phyloP scores from a whole-genome alignment of 2,888 invertebrate species.

The Ryuthela nishihirai region DNA sequence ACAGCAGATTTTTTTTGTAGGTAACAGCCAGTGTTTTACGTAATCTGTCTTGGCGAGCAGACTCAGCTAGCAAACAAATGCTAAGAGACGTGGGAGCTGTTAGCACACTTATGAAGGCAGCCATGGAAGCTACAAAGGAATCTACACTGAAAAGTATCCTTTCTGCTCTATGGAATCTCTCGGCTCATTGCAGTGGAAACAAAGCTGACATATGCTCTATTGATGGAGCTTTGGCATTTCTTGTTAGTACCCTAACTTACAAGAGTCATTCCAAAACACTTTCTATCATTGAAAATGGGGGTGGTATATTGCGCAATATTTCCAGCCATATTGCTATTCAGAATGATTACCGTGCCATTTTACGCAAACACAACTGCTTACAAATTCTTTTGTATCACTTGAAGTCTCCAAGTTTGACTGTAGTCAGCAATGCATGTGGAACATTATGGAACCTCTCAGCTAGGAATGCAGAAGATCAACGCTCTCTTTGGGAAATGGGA shows the following conservation, averaged over 20 bases:
- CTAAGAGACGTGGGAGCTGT: conserved; percentile 88
- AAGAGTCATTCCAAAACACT: conserved; percentile 86
- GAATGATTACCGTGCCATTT: conserved; percentile 55
- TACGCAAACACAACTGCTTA: conserved; percentile 79
- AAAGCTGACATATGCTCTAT: conserved; percentile 93
- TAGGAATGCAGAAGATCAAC: conserved; percentile 82
- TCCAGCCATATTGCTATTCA: conserved; percentile 76
- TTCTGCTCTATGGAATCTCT: conserved; percentile 94
- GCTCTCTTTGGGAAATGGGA: conserved; percentile 84
- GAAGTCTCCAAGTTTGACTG: conserved; percentile 87
- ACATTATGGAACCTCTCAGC: conserved; percentile 96
- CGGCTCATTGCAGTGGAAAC: conserved; percentile 92
- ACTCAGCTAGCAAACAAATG: conserved; percentile 83
- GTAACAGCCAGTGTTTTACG: conserved; percentile 94
- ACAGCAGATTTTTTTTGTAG: conserved; percentile 50
- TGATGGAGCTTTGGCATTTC: conserved; percentile 81
- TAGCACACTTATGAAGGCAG: conserved; percentile 78
- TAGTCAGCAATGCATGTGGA: conserved; percentile 95
- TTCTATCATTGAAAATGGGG: conserved; percentile 93
- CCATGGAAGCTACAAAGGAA: conserved; percentile 87
- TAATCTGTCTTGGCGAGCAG: conserved; percentile 96
- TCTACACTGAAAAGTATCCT: conserved; percentile 91
- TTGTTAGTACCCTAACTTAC: conserved; percentile 86
- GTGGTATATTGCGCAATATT: conserved; percentile 90
- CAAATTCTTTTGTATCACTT: conserved; percentile 86